Evolutionary conservation across 2,113 vertebrate genomes (phyloP).

Genomic region (Corapipo altera): DNA sequence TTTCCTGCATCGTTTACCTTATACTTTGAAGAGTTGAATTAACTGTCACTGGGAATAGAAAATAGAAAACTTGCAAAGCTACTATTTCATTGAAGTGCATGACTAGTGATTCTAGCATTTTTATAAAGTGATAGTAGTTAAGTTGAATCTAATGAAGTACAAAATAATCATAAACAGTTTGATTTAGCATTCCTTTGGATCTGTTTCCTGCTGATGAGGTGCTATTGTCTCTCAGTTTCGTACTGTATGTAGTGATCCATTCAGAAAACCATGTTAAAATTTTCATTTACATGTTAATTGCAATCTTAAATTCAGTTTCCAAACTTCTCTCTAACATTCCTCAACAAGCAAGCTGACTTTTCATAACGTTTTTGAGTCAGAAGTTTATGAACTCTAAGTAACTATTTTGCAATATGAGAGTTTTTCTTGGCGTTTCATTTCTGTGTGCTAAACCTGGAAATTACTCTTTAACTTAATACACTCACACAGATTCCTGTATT

Average conservation of each 20-base stretch:
- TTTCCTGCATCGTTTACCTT: slow-evolving; percentile 80
- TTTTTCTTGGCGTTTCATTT: background rate
- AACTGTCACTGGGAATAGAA: slow-evolving; percentile 79
- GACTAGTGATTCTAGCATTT: slow-evolving; percentile 49
- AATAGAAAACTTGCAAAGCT: slow-evolving; percentile 52
- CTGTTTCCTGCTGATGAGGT: background rate
- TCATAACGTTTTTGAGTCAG: background rate
- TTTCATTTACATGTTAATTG: background rate
- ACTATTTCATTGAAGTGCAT: slow-evolving; percentile 15
- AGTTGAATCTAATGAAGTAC: background rate
- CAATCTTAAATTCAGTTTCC: background rate
- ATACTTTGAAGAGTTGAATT: slow-evolving; percentile 83
- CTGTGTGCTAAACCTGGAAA: background rate
- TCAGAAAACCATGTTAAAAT: background rate
- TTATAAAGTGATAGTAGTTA: background rate
- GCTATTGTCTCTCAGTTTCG: background rate
- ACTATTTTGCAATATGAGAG: background rate
- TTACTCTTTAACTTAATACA: background rate
- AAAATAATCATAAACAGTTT: slow-evolving; percentile 10
- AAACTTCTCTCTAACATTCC: background rate
- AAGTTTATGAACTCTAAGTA: background rate
- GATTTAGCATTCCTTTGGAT: slow-evolving; percentile 9
- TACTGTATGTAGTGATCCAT: background rate
- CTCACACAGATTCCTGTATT: background rate
- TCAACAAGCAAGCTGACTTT: background rate